These are phyloP conservation scores for Drosophila elegans DNA, from an alignment of 1,140 invertebrate genomes.

Conservation along the genomic window DNA sequence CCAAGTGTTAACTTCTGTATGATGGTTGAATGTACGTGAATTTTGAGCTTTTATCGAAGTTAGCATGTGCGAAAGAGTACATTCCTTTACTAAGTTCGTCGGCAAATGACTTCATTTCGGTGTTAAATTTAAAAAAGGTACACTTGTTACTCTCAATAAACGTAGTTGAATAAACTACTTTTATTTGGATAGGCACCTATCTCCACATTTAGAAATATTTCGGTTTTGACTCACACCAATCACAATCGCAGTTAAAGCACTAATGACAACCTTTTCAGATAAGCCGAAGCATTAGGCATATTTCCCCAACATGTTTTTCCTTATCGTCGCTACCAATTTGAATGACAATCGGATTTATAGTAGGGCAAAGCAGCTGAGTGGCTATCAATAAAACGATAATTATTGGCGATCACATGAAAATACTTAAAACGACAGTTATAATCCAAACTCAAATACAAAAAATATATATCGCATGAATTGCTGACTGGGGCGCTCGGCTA, in stretches of 20 bases:
- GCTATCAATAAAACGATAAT: slow-evolving; percentile 18
- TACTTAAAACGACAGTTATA: slow-evolving; percentile 13
- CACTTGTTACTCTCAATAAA: no score
- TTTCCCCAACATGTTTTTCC: background rate
- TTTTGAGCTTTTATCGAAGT: no score
- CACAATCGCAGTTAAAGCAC: background rate
- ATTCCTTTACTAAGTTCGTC: no score
- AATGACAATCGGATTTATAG: slow-evolving; percentile 16
- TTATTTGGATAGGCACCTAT: no score
- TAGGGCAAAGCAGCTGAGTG: slow-evolving; percentile 1
- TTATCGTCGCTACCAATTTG: slow-evolving; percentile 6
- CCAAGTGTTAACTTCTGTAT: slow-evolving; percentile 1
- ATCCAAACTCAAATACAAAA: background rate
- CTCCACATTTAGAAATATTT: background rate
- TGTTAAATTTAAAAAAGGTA: no score
- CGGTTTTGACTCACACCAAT: background rate
- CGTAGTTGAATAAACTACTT: no score
- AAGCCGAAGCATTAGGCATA: background rate
- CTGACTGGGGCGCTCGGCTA: background rate
- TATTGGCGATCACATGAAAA: slow-evolving; percentile 9
- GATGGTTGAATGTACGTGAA: background rate
- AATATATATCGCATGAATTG: slow-evolving; percentile 14
- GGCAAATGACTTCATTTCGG: no score
- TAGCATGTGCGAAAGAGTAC: no score
- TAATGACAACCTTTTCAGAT: background rate